A percentile compares a stretch with the other conserved stretches of the same genome.
These are phyloP conservation scores for Rhinogobius similis DNA, from an alignment of 2,113 vertebrate genomes.

Conservation along the genomic window DNA sequence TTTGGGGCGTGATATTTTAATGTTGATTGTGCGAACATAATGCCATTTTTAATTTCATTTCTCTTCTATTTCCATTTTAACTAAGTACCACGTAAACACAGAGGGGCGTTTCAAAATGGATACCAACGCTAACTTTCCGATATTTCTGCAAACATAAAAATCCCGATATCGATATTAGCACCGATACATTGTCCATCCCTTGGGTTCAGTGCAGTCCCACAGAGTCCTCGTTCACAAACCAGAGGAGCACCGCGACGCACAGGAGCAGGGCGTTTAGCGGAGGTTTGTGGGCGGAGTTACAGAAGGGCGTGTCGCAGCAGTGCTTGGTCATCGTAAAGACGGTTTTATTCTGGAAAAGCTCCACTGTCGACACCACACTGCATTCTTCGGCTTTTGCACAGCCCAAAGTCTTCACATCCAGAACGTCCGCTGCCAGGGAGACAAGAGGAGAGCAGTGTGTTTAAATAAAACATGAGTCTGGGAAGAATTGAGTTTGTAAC, in stretches of 20 bases:
- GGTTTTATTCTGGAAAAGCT: constrained; percentile 51
- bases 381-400: constrained; percentile 65
- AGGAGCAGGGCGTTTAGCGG: constrained; percentile 17
- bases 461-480: background rate
- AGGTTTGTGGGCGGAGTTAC: constrained; percentile 54
- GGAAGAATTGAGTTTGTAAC: background rate
- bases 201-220: background rate
- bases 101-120: no score
- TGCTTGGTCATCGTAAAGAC: constrained; percentile 70
- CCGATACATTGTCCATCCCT: background rate
- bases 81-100: no score
- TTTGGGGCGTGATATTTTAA: no score
- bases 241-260: constrained; percentile 31
- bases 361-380: constrained; percentile 31
- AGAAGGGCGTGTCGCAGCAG: constrained; percentile 70
- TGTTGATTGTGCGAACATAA: no score
- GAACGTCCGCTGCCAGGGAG: constrained; percentile 39
- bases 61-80: no score
- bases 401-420: constrained; percentile 68
- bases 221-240: constrained; percentile 21
- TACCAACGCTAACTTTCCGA: no score
- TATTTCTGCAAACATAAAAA: no score
- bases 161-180: background rate
- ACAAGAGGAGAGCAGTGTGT: background rate
- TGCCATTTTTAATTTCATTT: no score